Evolutionary conservation across 2,113 vertebrate species (phyloP).

Genomic region (Pluvianellus socialis): DNA sequence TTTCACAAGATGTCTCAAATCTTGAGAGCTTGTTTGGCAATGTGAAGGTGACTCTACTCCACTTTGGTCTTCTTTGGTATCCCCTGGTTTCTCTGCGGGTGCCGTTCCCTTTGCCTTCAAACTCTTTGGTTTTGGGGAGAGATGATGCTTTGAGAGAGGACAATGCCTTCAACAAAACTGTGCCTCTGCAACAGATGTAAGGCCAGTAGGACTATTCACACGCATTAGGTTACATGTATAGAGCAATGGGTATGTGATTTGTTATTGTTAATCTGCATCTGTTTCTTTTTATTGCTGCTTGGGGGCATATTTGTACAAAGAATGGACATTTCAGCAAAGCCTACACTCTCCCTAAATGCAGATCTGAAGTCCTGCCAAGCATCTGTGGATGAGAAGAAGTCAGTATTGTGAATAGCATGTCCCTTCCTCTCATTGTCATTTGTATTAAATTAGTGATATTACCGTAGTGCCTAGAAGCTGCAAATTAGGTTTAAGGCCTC

Average conservation of each 20-base stretch:
- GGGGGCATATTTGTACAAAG: conserved; percentile 10
- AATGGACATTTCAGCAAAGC: conserved; percentile 14
- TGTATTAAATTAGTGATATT: conserved; percentile 19
- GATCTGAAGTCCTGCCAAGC: conserved; percentile 39
- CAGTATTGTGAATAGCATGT: conserved; percentile 2
- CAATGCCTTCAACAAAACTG: neutral
- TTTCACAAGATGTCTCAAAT: neutral
- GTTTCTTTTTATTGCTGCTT: conserved; percentile 44
- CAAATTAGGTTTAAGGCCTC: neutral
- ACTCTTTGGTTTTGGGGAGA: neutral
- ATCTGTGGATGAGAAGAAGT: conserved; percentile 15
- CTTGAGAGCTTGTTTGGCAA: neutral
- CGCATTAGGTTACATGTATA: neutral
- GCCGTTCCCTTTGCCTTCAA: neutral
- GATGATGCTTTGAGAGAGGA: neutral
- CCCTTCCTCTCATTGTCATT: conserved; percentile 15
- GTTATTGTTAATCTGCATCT: conserved; percentile 49
- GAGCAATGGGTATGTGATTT: neutral
- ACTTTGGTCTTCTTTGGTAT: neutral
- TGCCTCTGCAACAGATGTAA: neutral
- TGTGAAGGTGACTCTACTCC: neutral
- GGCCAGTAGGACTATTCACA: neutral
- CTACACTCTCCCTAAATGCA: neutral
- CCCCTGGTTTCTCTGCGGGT: neutral
- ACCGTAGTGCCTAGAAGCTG: neutral